Evolutionary conservation across 2,797 vertebrate genomes (phyloP), one percentile per base, ranked within the genome.

Genomic region (Odontamblyopus rebecca): DNA sequence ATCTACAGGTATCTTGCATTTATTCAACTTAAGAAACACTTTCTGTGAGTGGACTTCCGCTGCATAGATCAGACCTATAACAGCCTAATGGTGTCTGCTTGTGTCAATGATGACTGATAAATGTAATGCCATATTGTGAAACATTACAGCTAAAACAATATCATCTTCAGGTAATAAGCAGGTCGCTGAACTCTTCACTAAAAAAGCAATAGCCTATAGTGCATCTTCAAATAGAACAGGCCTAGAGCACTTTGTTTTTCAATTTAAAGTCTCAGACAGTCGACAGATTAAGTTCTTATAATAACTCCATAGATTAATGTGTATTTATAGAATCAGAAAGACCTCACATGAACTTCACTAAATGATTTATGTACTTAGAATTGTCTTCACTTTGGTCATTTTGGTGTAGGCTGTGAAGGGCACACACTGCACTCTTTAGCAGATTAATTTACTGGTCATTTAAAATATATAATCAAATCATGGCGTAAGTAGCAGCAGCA

Each of bases 381-480:
- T 27, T 27, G 26, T 15, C 57, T 38, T 11, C 30, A n/a, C n/a
- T 35, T 62, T 41, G 61, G 61, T 38, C n/a, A 63, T 18, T 69
- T 11, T 53, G 8, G 5, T 32, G 51, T 68, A 2, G 15, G 63
- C 51, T 38, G 27, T 41, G 12, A 35, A 68, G 68, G 16, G 4
- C 61, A n/a, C 48, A 32, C 60, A 38, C 6, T 26, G 53, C 56
- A 51, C 69, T 76, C 57, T 71, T 71, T 71, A 77, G 76, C n/a
- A 63, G 35, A 13, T 65, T 71, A 53, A 81, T 79, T 72, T 70
- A 79, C 75, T 48, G 60, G 61, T 64, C 79, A 48, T 16, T 72
- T 69, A 60, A 77, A 73, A 75, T 72, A 71, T 66, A 76, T 64
- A 51, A 80, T 76, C 35, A 18, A 41, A 69, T 66, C 66, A 3